Evolutionary conservation across 2,797 vertebrate species (phyloP).

Genomic region (Sebastes diploproa): DNA sequence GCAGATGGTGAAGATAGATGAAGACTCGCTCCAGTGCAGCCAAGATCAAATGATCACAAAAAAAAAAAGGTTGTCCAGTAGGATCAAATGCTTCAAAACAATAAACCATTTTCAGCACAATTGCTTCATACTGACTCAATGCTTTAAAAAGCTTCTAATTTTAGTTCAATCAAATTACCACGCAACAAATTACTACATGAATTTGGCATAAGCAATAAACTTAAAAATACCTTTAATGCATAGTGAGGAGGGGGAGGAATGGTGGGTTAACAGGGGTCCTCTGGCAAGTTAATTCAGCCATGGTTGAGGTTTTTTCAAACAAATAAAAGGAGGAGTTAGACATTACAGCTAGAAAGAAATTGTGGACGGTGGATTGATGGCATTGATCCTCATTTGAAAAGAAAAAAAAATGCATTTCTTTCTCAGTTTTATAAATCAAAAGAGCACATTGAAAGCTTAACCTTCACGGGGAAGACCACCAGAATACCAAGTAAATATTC

Average conservation of each 20-base stretch:
- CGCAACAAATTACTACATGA: neutral
- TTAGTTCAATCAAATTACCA: neutral
- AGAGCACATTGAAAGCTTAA: neutral
- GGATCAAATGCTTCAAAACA: neutral
- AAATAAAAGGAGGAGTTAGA: neutral
- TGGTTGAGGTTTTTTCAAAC: no score
- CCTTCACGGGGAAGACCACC: neutral
- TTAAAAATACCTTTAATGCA: neutral
- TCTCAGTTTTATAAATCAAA: neutral
- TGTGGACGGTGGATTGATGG: neutral
- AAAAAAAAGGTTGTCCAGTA: neutral
- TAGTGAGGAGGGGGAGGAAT: neutral
- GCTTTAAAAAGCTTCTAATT: neutral
- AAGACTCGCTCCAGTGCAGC: neutral
- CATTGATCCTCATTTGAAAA: neutral
- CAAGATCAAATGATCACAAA: no score
- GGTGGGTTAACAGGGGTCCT: neutral
- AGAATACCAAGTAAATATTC: neutral
- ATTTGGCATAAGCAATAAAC: neutral
- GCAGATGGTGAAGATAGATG: neutral
- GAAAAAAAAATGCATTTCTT: neutral
- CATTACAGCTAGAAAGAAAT: neutral
- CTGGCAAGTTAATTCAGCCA: neutral
- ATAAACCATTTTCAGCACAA: neutral
- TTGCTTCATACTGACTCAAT: neutral